phyloP scores from a whole-genome alignment of 2,888 invertebrate genomes.

The Lysandra bellargus region DNA sequence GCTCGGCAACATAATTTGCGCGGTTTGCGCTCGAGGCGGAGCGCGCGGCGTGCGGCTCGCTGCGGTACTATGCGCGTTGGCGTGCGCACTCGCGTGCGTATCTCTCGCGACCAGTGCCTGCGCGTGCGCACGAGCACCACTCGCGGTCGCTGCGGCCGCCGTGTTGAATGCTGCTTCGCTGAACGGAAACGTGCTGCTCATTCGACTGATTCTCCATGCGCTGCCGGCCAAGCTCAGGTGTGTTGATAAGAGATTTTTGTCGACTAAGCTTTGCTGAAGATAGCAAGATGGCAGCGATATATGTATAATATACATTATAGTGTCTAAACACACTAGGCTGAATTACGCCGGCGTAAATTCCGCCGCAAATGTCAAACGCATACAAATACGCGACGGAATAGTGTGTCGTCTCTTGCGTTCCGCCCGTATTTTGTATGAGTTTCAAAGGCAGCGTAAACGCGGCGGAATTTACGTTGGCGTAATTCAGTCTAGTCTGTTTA shows the following conservation, averaged over 20 bases:
- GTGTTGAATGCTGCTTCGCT: conserved; percentile 68
- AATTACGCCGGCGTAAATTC: too few relatives aligned
- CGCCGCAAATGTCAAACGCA: too few relatives aligned
- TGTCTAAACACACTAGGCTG: too few relatives aligned
- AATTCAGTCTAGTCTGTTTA: too few relatives aligned
- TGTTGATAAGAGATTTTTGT: background rate
- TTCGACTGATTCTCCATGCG: conserved; percentile 62
- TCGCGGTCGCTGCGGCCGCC: conserved; percentile 68
- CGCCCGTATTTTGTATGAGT: too few relatives aligned
- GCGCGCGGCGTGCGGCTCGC: conserved; percentile 63
- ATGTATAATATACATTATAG: too few relatives aligned
- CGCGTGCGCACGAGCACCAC: conserved; percentile 56
- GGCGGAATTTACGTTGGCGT: too few relatives aligned
- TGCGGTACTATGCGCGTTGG: conserved; percentile 62
- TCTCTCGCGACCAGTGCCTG: conserved; percentile 66
- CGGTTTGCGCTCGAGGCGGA: conserved; percentile 61
- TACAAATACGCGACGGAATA: too few relatives aligned
- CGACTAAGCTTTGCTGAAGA: too few relatives aligned
- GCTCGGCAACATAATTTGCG: conserved; percentile 66
- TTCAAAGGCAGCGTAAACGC: too few relatives aligned
- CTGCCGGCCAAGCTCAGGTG: conserved; percentile 71
- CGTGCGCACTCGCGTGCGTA: conserved; percentile 63
- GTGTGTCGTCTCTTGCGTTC: too few relatives aligned
- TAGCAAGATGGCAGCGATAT: too few relatives aligned
- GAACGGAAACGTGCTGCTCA: conserved; percentile 70